Conservation (phyloP, 1,140 invertebrate genomes). For the Microplitis demolitor region DNA sequence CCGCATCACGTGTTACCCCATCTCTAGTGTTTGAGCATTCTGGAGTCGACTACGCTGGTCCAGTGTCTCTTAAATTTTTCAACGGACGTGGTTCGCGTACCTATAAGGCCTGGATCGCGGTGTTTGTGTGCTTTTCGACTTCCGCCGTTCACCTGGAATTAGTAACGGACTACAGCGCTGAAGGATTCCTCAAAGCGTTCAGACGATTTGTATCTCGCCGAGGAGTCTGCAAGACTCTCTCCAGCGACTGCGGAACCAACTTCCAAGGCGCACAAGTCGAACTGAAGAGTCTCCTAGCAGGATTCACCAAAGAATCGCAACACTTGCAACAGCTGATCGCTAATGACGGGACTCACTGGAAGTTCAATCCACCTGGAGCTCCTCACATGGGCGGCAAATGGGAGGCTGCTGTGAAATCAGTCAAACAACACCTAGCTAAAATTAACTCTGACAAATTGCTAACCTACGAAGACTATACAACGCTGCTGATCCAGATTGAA, state of each 20-base stretch:
- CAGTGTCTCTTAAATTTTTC: conserved; percentile 38
- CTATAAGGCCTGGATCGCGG: too few species aligned
- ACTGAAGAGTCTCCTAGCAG: background rate
- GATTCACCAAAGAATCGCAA: background rate
- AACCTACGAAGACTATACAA: background rate
- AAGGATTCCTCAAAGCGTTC: too few species aligned
- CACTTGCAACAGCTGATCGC: background rate
- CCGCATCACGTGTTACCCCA: conserved; percentile 10
- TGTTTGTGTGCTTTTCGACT: too few species aligned
- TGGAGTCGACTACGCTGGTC: conserved; percentile 49
- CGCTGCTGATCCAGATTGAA: background rate
- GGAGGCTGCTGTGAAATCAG: background rate
- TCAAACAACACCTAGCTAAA: background rate
- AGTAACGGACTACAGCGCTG: too few species aligned
- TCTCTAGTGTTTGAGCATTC: conserved; percentile 35
- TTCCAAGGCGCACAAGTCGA: background rate
- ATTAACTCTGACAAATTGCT: background rate
- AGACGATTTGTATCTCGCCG: too few species aligned
- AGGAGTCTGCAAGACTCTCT: too few species aligned
- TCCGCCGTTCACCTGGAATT: too few species aligned
- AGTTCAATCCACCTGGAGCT: background rate
- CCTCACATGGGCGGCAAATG: background rate
- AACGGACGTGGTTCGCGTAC: conserved; percentile 23
- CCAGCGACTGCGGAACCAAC: conserved; percentile 13
- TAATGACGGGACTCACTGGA: background rate